A percentile compares a stretch with the other conserved stretches of the same genome.
Evolutionary conservation across 2,113 vertebrate species (phyloP).

Genomic region (Syngnathus floridae): DNA sequence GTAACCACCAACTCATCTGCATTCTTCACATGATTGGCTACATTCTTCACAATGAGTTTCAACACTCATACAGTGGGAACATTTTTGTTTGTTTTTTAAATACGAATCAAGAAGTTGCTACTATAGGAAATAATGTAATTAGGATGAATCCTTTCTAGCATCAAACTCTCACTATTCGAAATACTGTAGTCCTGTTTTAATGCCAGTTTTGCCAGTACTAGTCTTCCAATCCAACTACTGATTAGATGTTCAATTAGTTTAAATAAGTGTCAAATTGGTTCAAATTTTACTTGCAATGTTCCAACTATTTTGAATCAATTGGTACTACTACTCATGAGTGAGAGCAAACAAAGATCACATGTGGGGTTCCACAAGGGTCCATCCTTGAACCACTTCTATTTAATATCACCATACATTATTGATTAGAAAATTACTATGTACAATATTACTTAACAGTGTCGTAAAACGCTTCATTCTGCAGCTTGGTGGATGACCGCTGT

Average conservation of each 20-base stretch:
- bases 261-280: too few species aligned
- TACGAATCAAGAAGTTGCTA: background rate
- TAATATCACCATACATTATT: too few species aligned
- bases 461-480: constrained; percentile 51
- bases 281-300: too few species aligned
- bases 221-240: too few species aligned
- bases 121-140: background rate
- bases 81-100: background rate
- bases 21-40: constrained; percentile 29
- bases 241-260: too few species aligned
- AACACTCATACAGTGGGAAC: background rate
- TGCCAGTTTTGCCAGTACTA: too few species aligned
- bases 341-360: too few species aligned
- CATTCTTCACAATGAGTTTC: background rate
- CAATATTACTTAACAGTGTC: background rate
- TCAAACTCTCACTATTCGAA: background rate
- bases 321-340: too few species aligned
- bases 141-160: background rate
- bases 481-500: constrained; percentile 96
- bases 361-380: too few species aligned
- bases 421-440: too few species aligned
- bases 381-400: too few species aligned
- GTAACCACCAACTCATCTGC: constrained; percentile 41
- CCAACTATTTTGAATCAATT: background rate
- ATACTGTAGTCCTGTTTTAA: too few species aligned